phyloP scores from a whole-genome alignment of 1,140 invertebrate genomes.

The Aricia agestis region DNA sequence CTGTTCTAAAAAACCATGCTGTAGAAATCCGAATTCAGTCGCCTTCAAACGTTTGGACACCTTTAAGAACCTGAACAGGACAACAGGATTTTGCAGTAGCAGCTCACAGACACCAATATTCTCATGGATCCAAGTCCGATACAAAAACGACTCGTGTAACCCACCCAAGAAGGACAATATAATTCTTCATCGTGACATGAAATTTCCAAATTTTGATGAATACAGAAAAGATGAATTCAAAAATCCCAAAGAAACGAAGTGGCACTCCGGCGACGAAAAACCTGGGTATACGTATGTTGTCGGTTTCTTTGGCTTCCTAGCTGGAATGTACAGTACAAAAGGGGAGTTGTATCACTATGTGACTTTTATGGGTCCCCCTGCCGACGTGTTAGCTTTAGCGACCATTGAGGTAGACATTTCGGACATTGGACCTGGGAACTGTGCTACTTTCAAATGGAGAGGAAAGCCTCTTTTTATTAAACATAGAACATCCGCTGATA shows the following conservation, averaged over 20 bases:
- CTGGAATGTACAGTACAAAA: conserved; percentile 47
- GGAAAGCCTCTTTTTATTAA: conserved; percentile 90
- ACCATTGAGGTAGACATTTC: conserved; percentile 54
- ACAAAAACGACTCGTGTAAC: conserved; percentile 37
- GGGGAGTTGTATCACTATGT: conserved; percentile 42
- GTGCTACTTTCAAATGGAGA: conserved; percentile 87
- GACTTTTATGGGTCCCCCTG: conserved; percentile 46
- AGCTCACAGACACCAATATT: no score
- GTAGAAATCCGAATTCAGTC: background rate
- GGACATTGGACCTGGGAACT: conserved; percentile 54
- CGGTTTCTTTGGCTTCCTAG: conserved; percentile 47
- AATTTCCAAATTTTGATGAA: conserved; percentile 53
- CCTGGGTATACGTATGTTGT: conserved; percentile 44
- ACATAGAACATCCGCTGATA: conserved; percentile 84
- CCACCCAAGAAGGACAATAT: background rate
- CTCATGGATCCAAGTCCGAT: conserved; percentile 53
- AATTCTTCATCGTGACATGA: conserved; percentile 49
- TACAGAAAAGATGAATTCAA: conserved; percentile 53
- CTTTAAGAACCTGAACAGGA: background rate
- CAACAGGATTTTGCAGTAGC: background rate
- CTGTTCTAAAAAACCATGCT: background rate
- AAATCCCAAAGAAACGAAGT: conserved; percentile 47
- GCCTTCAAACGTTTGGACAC: background rate
- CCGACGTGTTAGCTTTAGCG: conserved; percentile 57
- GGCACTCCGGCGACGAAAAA: conserved; percentile 51